These are phyloP conservation scores for Serinus canaria DNA, from an alignment of 2,113 vertebrate species.

Conservation along the genomic window DNA sequence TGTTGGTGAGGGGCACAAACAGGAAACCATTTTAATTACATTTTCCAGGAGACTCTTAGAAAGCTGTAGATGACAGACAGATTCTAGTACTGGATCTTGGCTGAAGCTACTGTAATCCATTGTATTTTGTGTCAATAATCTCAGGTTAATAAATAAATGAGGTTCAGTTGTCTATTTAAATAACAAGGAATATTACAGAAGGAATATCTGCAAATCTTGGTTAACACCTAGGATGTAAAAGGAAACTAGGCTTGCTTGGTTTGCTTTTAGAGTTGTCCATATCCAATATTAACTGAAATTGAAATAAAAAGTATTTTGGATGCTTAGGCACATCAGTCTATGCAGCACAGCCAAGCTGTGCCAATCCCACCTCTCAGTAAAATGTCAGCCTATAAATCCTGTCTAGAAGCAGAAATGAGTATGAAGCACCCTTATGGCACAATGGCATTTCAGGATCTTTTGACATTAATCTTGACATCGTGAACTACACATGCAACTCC, in stretches of 20 bases:
- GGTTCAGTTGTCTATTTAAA: background rate
- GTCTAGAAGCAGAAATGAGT: background rate
- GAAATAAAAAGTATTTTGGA: background rate
- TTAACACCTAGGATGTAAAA: background rate
- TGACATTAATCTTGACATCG: background rate
- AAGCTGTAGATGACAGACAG: background rate
- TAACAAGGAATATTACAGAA: background rate
- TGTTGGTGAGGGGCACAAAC: background rate
- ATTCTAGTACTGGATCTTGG: background rate
- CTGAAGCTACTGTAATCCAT: background rate
- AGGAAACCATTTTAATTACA: background rate
- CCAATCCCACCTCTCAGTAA: background rate
- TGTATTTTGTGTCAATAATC: background rate
- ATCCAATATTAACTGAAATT: background rate
- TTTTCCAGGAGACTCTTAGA: background rate
- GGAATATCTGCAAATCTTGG: background rate
- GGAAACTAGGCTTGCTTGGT: background rate
- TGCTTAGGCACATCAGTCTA: background rate
- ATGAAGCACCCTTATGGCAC: background rate
- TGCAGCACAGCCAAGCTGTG: background rate
- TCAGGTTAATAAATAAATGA: background rate
- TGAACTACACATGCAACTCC: background rate
- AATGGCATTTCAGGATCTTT: background rate
- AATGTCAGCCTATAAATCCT: background rate
- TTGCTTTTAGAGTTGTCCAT: background rate